These are phyloP conservation scores for Rhyacophila evoluta DNA, from an alignment of 2,888 invertebrate species.

Conservation along the genomic window DNA sequence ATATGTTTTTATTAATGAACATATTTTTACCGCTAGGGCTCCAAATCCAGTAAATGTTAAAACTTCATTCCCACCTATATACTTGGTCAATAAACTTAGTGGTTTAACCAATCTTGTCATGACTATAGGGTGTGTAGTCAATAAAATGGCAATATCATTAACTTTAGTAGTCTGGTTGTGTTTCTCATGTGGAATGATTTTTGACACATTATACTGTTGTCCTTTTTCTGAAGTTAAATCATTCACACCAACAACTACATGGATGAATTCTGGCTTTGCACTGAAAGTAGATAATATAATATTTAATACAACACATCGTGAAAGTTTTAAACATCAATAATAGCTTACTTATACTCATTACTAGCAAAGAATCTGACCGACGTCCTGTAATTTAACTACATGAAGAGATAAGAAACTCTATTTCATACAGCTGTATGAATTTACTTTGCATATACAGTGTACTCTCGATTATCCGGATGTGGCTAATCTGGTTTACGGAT, in stretches of 20 bases:
- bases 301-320: no score
- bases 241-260: constrained; percentile 41
- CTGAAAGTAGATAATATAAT: no score
- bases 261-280: constrained; percentile 31
- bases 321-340: no score
- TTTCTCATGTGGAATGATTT: constrained; percentile 40
- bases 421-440: no score
- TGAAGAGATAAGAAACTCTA: no score
- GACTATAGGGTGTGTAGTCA: constrained; percentile 27
- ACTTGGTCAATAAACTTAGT: constrained; percentile 25
- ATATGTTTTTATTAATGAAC: no score
- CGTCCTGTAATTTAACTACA: no score
- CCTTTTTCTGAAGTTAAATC: constrained; percentile 26
- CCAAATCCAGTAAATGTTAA: constrained; percentile 49
- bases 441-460: no score
- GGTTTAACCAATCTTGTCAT: constrained; percentile 30
- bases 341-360: no score
- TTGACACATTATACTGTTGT: constrained; percentile 39
- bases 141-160: constrained; percentile 49
- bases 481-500: no score
- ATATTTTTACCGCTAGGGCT: constrained; percentile 34
- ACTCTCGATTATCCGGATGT: no score
- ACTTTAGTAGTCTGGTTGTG: constrained; percentile 40
- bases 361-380: no score
- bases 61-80: not conserved